Conservation (phyloP, 2,113 vertebrate species). For the Narcine bancroftii region DNA sequence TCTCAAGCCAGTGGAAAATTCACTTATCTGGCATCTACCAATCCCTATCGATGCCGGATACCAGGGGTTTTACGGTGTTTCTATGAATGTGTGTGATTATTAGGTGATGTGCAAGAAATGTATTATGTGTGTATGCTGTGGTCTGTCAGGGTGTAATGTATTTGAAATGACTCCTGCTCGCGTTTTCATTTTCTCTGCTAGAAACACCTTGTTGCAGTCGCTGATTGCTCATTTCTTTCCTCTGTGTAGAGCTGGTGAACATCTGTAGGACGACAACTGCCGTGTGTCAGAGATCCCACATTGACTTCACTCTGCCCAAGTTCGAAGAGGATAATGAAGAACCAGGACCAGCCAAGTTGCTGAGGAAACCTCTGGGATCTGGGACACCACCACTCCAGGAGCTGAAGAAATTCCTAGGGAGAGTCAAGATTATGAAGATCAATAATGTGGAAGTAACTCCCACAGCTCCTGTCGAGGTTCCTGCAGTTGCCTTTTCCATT, state of each 20-base stretch:
- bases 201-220: not conserved
- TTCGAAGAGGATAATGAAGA: not conserved
- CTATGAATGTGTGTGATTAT: no score
- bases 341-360: not conserved
- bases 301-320: conserved; percentile 12
- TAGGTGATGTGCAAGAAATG: no score
- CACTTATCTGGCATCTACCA: no score
- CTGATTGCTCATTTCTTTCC: not conserved
- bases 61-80: no score
- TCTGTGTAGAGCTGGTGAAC: not conserved
- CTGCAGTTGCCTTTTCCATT: not conserved
- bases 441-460: not conserved
- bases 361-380: not conserved
- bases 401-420: not conserved
- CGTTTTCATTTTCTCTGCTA: not conserved
- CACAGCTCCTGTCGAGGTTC: not conserved
- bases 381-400: not conserved
- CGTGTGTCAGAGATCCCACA: not conserved
- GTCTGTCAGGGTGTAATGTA: no score
- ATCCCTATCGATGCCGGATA: no score
- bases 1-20: no score
- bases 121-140: no score
- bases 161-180: no score
- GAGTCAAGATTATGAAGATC: not conserved
- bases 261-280: not conserved